phyloP scores from a whole-genome alignment of 1,140 invertebrate genomes.

The Drosophila nebulosa region DNA sequence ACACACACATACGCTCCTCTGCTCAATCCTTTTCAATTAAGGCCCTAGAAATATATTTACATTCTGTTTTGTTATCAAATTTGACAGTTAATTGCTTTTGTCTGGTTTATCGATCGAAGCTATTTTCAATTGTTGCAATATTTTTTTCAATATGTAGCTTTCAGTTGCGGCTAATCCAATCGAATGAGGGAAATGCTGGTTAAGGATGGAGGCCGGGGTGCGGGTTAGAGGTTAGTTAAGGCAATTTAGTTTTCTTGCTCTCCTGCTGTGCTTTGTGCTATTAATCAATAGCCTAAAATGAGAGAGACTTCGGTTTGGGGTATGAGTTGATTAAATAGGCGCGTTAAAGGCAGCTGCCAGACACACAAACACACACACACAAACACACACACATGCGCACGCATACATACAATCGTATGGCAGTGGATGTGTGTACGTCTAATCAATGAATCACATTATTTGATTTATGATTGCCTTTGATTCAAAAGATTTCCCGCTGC shows the following conservation, averaged over 20 bases:
- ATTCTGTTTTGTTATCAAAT: slow-evolving; percentile 62
- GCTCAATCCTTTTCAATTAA: slow-evolving; percentile 59
- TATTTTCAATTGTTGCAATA: slow-evolving; percentile 58
- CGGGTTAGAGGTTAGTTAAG: slow-evolving; percentile 29
- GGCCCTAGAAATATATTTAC: slow-evolving; percentile 39
- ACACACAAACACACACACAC: no score
- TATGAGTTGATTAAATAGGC: slow-evolving; percentile 67
- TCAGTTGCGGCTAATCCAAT: slow-evolving; percentile 34
- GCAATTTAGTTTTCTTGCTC: slow-evolving; percentile 52
- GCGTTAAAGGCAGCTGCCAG: slow-evolving; percentile 50
- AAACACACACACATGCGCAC: not conserved
- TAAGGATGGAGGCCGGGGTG: no score
- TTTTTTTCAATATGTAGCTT: slow-evolving; percentile 43
- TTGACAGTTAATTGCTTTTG: slow-evolving; percentile 66
- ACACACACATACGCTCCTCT: not conserved
- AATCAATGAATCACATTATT: slow-evolving; percentile 70
- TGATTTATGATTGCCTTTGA: slow-evolving; percentile 72
- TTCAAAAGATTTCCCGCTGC: slow-evolving; percentile 44
- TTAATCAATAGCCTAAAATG: slow-evolving; percentile 60
- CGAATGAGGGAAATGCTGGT: not conserved
- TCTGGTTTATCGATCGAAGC: slow-evolving; percentile 31
- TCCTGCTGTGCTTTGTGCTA: slow-evolving; percentile 55
- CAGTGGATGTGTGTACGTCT: slow-evolving; percentile 33
- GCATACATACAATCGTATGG: not conserved
- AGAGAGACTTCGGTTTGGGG: not conserved